These are phyloP conservation scores for Pollenia labialis DNA, from an alignment of 2,888 invertebrate genomes.

Conservation along the genomic window DNA sequence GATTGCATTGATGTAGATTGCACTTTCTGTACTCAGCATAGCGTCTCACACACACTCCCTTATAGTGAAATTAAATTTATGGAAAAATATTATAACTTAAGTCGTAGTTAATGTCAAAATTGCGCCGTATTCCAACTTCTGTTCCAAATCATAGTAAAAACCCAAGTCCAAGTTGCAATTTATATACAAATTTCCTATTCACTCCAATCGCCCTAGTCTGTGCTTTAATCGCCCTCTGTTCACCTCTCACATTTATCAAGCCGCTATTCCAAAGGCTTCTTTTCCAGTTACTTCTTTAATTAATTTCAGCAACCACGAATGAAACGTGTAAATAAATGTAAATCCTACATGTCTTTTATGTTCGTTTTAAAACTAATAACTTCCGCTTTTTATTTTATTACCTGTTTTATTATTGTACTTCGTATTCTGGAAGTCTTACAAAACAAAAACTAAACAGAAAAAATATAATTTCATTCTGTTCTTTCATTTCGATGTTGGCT, in stretches of 20 bases:
- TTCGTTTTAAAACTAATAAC: constrained; percentile 68
- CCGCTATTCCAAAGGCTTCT: constrained; percentile 42
- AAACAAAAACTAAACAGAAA: background rate
- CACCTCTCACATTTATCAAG: background rate
- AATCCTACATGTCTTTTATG: constrained; percentile 59
- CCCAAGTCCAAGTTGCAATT: no score
- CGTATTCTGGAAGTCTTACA: constrained; percentile 46
- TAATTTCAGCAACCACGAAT: background rate
- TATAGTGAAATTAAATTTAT: no score
- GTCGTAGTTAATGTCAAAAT: no score
- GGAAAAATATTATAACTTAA: no score
- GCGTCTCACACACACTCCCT: no score
- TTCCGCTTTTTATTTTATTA: constrained; percentile 72
- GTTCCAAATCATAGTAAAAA: no score
- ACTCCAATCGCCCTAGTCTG: no score
- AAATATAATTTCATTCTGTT: constrained; percentile 9
- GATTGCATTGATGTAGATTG: no score
- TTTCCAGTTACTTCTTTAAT: background rate
- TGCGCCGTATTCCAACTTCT: no score
- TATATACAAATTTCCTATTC: no score
- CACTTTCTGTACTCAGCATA: no score
- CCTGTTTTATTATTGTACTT: constrained; percentile 38
- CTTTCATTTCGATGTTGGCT: constrained; percentile 29
- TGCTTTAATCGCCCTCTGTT: no score
- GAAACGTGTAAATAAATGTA: constrained; percentile 27